Conservation (phyloP, 2,797 vertebrate genomes). For the Threskiornis aethiopicus region DNA sequence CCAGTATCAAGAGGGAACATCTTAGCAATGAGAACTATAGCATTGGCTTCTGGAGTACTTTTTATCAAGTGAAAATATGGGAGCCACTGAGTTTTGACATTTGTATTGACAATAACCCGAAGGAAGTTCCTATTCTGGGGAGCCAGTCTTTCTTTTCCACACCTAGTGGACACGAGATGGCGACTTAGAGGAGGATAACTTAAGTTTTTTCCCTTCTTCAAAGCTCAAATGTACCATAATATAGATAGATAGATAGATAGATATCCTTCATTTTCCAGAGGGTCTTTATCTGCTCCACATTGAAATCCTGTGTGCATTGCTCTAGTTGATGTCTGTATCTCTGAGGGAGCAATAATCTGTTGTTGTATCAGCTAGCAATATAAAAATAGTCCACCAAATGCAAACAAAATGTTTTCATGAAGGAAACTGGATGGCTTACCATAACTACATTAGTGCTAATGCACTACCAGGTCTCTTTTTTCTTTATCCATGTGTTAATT, state of each 20-base stretch:
- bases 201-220: background rate
- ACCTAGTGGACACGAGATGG: background rate
- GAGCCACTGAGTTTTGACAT: background rate
- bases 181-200: background rate
- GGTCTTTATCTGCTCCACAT: background rate
- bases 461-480: conserved; percentile 56
- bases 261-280: background rate
- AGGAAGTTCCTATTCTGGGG: background rate
- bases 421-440: conserved; percentile 39
- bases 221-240: background rate
- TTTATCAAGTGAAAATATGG: background rate
- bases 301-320: background rate
- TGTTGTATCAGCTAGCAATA: conserved; percentile 18
- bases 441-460: conserved; percentile 51
- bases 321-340: conserved; percentile 34
- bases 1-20: background rate
- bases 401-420: conserved; percentile 27
- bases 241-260: background rate
- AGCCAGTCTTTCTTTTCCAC: background rate
- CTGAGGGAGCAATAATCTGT: background rate
- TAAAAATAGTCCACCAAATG: background rate
- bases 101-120: background rate
- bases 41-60: background rate
- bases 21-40: background rate
- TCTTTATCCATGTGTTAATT: conserved; percentile 68